Conservation (phyloP, 1,140 invertebrate genomes). For the Anagrus nilaparvatae region DNA sequence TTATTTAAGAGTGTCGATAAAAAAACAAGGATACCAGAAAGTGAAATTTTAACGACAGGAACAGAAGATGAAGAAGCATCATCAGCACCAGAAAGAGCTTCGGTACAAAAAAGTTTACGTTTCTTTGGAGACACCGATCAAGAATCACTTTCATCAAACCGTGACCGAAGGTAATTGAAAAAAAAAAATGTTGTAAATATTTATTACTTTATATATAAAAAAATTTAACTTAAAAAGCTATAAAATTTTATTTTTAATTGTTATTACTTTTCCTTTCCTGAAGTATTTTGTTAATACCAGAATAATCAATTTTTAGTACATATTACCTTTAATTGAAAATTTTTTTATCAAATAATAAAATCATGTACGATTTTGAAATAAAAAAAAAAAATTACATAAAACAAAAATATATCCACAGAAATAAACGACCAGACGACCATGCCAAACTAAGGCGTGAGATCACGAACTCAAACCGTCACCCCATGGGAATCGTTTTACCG, state of each 20-base stretch:
- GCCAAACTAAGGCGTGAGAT: constrained; percentile 31
- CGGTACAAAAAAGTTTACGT: constrained; percentile 54
- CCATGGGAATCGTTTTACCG: constrained; percentile 28
- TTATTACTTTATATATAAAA: constrained; percentile 8
- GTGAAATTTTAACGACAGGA: constrained; percentile 38
- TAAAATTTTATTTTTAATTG: not conserved
- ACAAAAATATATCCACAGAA: constrained; percentile 20
- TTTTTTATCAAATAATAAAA: too few species aligned
- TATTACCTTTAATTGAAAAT: too few species aligned
- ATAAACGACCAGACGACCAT: constrained; percentile 35
- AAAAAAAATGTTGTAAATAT: constrained; percentile 7
- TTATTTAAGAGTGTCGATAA: constrained; percentile 36
- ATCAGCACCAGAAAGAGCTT: constrained; percentile 34
- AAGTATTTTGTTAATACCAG: too few species aligned
- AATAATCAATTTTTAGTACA: too few species aligned
- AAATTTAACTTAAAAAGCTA: not conserved
- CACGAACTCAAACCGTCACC: constrained; percentile 31
- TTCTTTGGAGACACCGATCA: constrained; percentile 74
- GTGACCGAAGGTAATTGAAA: constrained; percentile 32
- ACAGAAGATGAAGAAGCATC: constrained; percentile 39
- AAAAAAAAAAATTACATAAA: too few species aligned
- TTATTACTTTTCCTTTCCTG: not conserved
- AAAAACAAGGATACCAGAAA: constrained; percentile 37
- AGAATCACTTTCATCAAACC: constrained; percentile 49
- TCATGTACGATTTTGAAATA: too few species aligned